Conservation (phyloP, 2,797 vertebrate genomes). For the Epinephelus awoara region DNA sequence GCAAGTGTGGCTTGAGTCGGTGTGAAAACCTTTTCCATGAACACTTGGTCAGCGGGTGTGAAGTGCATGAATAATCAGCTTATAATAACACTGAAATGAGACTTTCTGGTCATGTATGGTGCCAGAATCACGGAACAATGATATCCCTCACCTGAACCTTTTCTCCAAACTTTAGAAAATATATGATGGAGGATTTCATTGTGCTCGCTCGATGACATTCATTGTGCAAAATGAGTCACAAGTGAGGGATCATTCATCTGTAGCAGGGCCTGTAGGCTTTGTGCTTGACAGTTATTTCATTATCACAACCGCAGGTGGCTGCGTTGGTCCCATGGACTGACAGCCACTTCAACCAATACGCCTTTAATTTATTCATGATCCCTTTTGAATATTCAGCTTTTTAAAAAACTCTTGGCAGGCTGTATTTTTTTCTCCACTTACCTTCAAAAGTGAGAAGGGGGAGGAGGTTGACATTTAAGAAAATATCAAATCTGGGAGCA, state of each 20-base stretch:
- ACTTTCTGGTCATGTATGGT: slow-evolving; percentile 16
- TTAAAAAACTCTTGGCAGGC: slow-evolving; percentile 18
- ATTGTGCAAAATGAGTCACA: slow-evolving; percentile 57
- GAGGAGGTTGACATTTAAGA: slow-evolving; percentile 48
- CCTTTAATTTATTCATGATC: slow-evolving; percentile 54
- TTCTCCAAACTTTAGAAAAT: slow-evolving; percentile 29
- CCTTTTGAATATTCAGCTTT: slow-evolving; percentile 17
- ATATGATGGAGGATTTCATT: slow-evolving; percentile 28
- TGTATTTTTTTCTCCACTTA: slow-evolving; percentile 13
- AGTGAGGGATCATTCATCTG: slow-evolving; percentile 37
- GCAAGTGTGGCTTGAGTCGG: slow-evolving; percentile 26
- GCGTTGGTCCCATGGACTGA: slow-evolving; percentile 45
- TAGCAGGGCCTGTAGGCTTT: background rate
- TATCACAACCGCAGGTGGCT: slow-evolving; percentile 57
- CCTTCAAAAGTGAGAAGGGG: slow-evolving; percentile 19
- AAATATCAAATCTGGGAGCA: slow-evolving; percentile 35
- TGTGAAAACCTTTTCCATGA: slow-evolving; percentile 43
- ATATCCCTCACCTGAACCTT: slow-evolving; percentile 14
- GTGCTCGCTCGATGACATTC: slow-evolving; percentile 39
- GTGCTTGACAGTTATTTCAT: slow-evolving; percentile 58
- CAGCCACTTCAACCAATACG: slow-evolving; percentile 34
- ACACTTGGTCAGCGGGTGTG: background rate
- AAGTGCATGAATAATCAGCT: slow-evolving; percentile 28
- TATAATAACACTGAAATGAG: slow-evolving; percentile 28
- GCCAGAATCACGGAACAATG: slow-evolving; percentile 33